Percentiles rank a stretch among this genome's conserved stretches.
phyloP scores from a whole-genome alignment of 2,113 vertebrate genomes.

The Sula dactylatra region DNA sequence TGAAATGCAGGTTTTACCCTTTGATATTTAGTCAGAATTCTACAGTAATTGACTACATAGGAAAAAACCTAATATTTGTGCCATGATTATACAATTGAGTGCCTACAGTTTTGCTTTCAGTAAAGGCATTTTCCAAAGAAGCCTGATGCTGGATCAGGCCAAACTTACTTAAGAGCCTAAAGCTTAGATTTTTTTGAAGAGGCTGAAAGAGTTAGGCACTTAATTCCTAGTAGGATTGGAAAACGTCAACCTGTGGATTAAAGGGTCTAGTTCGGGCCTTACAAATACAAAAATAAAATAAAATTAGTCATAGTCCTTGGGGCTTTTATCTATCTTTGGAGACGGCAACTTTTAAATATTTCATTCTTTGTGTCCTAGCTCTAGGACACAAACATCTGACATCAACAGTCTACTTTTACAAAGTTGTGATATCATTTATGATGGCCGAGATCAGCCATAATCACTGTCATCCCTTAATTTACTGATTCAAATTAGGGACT shows the following conservation, averaged over 20 bases:
- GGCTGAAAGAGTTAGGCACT: not conserved
- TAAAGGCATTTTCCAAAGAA: not conserved
- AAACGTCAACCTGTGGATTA: conserved; percentile 32
- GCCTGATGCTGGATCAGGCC: not conserved
- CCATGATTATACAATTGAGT: not conserved
- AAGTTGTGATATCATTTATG: not conserved
- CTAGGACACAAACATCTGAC: conserved; percentile 23
- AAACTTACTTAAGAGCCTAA: not conserved
- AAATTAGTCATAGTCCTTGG: not conserved
- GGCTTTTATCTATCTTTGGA: not conserved
- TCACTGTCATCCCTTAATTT: conserved; percentile 12
- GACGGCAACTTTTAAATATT: not conserved
- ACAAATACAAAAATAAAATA: not conserved
- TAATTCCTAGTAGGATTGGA: not conserved
- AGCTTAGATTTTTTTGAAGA: not conserved
- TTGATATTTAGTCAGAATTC: not conserved
- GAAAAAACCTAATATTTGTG: not conserved
- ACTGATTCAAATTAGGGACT: not conserved
- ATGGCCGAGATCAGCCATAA: conserved; percentile 11
- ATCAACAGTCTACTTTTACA: not conserved
- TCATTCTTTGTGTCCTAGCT: not conserved
- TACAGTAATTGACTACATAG: not conserved
- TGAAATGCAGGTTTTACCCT: not conserved
- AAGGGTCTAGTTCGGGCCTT: not conserved
- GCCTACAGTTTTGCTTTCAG: not conserved